Evolutionary conservation across 2,113 vertebrate species (phyloP), one percentile per base, ranked within the genome.

Genomic region (Antennarius striatus): DNA sequence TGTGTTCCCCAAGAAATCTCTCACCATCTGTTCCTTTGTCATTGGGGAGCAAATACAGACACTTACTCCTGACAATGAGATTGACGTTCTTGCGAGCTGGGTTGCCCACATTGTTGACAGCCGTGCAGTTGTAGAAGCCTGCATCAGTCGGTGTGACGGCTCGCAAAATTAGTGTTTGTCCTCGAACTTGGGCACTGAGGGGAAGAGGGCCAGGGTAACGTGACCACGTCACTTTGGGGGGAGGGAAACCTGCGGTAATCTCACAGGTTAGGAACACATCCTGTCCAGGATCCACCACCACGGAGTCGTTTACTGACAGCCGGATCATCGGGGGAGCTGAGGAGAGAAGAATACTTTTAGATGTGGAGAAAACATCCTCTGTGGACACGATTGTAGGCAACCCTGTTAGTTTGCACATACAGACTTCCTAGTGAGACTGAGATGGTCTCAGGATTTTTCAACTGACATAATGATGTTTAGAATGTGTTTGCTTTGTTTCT

Each of bases 41-140:
- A 7, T 9, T 9, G 42, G 7, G 10, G 13, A 47, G 54, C 56
- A 68, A 50, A 64, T 48, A 63, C 17, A 49, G 13, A 3, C 50
- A 88, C 91, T 84, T 81, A 94, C 93, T 87, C 73, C 97, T 92
- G 88, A 99, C 97, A 56, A 98, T 77, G 10, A 99, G 82, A 84
- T 96, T 98, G 90, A 96, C 92, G 0, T 92, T 97, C 91, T 96
- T 97, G 90, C 96, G 96, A 14, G 96, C 97, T 0, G 96, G 96
- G 88, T 98, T 98, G 12, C 97, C 97, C 91, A 99, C 97, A 0
- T 98, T 98, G 93, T 99, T 99, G 89, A 94, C 93, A 16, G 97
- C 97, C 0, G 96, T 95, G 87, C 97, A 99, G 80, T 98, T 98
- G 91, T 98, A 99, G 88, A 94, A 95, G 54, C 97, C 97, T 0